These are phyloP conservation scores for Sander vitreus DNA, from an alignment of 2,113 vertebrate species.

Conservation along the genomic window DNA sequence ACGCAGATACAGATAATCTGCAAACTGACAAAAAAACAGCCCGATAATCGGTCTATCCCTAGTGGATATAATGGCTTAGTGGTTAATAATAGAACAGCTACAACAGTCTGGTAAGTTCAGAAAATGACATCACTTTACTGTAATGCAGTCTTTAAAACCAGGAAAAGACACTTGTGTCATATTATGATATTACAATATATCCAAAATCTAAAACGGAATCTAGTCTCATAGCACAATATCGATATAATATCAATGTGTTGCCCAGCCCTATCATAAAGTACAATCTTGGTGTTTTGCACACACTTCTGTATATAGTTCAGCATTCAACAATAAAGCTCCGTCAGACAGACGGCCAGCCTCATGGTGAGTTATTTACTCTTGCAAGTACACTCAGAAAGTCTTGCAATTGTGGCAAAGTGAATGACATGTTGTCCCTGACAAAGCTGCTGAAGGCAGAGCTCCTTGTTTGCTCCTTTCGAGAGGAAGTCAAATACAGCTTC, in stretches of 20 bases:
- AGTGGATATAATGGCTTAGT: too few species aligned
- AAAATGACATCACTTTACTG: background rate
- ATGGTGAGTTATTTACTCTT: conserved; percentile 62
- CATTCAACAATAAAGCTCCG: conserved; percentile 21
- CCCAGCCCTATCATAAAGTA: too few species aligned
- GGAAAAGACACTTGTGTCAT: too few species aligned
- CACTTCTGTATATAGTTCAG: background rate
- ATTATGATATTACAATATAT: too few species aligned
- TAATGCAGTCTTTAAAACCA: too few species aligned
- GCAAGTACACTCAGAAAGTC: conserved; percentile 69
- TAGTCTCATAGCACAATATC: too few species aligned
- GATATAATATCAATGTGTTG: too few species aligned
- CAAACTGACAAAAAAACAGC: too few species aligned
- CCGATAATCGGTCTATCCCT: too few species aligned
- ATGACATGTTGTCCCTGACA: conserved; percentile 49
- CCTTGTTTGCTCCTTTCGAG: conserved; percentile 56
- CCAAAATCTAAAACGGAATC: too few species aligned
- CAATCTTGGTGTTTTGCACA: conserved; percentile 5
- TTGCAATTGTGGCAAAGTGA: conserved; percentile 65
- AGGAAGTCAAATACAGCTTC: conserved; percentile 72
- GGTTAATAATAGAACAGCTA: too few species aligned
- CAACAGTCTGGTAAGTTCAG: background rate
- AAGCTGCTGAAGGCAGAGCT: conserved; percentile 34
- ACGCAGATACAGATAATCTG: too few species aligned
- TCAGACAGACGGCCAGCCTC: conserved; percentile 21